phyloP scores from a whole-genome alignment of 2,113 vertebrate species.

The Bubo blakistoni region DNA sequence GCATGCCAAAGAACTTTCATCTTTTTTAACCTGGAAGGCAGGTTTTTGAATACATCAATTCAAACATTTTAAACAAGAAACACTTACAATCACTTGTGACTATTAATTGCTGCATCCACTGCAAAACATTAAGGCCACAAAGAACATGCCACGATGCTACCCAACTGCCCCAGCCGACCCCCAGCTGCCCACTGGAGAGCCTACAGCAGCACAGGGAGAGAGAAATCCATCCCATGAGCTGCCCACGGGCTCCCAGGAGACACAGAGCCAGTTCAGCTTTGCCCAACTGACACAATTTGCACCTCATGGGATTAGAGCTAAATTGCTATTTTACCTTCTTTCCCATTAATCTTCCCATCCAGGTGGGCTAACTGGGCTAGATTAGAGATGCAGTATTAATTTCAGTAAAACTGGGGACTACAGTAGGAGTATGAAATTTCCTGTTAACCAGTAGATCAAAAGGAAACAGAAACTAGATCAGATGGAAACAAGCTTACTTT shows the following conservation, averaged over 20 bases:
- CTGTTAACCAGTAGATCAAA: background rate
- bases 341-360: background rate
- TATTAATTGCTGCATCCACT: background rate
- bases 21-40: background rate
- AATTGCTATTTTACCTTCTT: background rate
- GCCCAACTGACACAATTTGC: accelerated
- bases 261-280: background rate
- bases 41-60: background rate
- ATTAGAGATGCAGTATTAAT: background rate
- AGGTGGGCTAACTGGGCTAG: background rate
- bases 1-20: background rate
- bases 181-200: background rate
- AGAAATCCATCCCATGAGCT: background rate
- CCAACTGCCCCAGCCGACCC: background rate
- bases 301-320: background rate
- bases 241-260: background rate
- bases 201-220: background rate
- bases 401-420: background rate
- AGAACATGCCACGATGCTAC: accelerated
- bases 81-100: background rate
- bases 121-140: background rate
- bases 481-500: constrained; percentile 36
- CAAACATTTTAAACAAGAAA: background rate
- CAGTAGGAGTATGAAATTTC: background rate
- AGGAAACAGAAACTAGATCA: constrained; percentile 44